Evolutionary conservation across 2,888 invertebrate genomes (phyloP).

Genomic region (Plusia festucae): DNA sequence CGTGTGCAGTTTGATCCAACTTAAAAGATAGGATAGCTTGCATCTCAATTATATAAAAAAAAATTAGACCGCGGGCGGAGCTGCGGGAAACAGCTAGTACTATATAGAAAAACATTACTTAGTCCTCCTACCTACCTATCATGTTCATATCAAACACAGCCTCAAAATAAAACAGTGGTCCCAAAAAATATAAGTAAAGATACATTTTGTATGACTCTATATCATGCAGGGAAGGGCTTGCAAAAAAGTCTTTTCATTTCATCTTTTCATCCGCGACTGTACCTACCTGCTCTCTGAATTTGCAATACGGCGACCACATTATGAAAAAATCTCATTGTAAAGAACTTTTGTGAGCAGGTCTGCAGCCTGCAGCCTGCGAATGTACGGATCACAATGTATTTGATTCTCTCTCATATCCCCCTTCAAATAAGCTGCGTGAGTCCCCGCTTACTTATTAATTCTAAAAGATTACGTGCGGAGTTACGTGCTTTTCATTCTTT

Average conservation of each 20-base stretch:
- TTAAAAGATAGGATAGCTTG: too few relatives aligned
- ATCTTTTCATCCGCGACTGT: constrained; percentile 1
- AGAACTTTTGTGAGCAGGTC: constrained; percentile 5
- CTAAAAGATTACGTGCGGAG: not conserved
- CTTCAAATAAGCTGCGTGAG: constrained; percentile 5
- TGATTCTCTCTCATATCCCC: constrained; percentile 1
- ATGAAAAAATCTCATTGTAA: constrained; percentile 7
- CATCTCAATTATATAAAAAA: too few relatives aligned
- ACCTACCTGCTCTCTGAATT: constrained; percentile 6
- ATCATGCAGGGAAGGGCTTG: not conserved
- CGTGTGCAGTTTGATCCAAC: too few relatives aligned
- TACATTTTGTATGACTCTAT: not conserved
- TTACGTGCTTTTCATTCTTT: not conserved
- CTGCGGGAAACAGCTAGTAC: too few relatives aligned
- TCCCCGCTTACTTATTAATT: not conserved
- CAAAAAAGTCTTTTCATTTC: not conserved
- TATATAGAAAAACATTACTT: too few relatives aligned
- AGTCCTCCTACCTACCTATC: too few relatives aligned
- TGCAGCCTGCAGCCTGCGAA: constrained; percentile 2
- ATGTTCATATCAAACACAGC: not conserved
- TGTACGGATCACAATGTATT: not conserved
- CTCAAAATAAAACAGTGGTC: not conserved
- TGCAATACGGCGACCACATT: not conserved
- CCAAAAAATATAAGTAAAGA: not conserved
- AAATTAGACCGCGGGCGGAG: too few relatives aligned